A percentile compares a stretch with the other conserved stretches of the same genome.
These are phyloP conservation scores for Parotocinclus haroldoi DNA, from an alignment of 2,797 vertebrate genomes.

Conservation along the genomic window DNA sequence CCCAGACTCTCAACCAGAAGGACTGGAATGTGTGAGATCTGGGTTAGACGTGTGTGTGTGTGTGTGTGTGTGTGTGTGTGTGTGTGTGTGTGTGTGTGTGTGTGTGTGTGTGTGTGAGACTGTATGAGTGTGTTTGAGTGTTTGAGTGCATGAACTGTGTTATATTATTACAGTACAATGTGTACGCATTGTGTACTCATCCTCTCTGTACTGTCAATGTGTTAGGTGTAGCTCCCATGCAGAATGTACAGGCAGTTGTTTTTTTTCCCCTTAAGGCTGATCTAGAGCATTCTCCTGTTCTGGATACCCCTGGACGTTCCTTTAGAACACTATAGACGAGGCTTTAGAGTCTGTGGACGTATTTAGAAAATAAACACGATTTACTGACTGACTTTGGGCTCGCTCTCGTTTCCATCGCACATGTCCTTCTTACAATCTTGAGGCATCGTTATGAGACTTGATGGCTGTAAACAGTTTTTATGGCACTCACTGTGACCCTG, in stretches of 20 bases:
- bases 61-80: too few relatives aligned
- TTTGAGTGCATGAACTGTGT: conserved; percentile 19
- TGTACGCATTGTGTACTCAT: neutral
- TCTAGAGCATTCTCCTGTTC: conserved; percentile 5
- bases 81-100: conserved; percentile 2
- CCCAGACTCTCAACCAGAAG: too few relatives aligned
- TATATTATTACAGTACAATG: neutral
- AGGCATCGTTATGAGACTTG: neutral
- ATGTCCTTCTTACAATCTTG: neutral
- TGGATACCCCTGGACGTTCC: neutral
- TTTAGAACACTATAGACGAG: conserved; percentile 2
- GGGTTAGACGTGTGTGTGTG: neutral
- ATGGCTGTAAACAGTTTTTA: conserved; percentile 17
- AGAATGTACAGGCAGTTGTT: neutral
- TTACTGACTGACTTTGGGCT: too few relatives aligned
- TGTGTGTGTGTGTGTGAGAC: neutral
- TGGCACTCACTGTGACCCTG: conserved; percentile 32
- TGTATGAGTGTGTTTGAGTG: neutral
- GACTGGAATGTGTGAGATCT: too few relatives aligned
- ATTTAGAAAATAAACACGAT: neutral
- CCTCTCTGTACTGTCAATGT: neutral
- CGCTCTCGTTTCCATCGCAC: too few relatives aligned
- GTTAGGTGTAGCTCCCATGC: neutral
- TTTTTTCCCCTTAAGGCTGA: too few relatives aligned
- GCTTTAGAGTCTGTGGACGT: neutral